Evolutionary conservation across 2,888 invertebrate genomes (phyloP).

Genomic region (Oscheius sp.): DNA sequence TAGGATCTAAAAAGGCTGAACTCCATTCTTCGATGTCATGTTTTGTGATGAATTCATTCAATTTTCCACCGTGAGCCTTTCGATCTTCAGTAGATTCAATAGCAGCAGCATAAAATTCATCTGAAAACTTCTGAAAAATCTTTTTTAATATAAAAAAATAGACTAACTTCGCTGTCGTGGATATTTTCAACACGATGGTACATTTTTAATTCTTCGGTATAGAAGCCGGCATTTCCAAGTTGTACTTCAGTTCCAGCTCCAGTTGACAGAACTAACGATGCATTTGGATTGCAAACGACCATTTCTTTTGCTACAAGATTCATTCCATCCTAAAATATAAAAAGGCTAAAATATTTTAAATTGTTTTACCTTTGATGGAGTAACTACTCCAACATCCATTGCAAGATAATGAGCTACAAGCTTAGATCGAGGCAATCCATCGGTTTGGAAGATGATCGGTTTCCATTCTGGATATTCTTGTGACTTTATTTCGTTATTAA

Average conservation of each 20-base stretch:
- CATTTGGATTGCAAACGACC: constrained; percentile 61
- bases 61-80: constrained; percentile 35
- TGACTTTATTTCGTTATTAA: constrained; percentile 46
- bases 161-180: constrained; percentile 44
- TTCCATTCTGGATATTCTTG: constrained; percentile 57
- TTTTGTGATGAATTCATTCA: constrained; percentile 56
- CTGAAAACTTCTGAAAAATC: constrained; percentile 49
- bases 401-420: constrained; percentile 64
- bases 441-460: constrained; percentile 60
- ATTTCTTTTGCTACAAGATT: constrained; percentile 65
- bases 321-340: constrained; percentile 59
- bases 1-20: constrained; percentile 62
- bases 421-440: constrained; percentile 55
- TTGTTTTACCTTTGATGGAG: constrained; percentile 52
- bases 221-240: constrained; percentile 60
- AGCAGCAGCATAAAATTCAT: constrained; percentile 54
- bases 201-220: constrained; percentile 49
- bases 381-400: constrained; percentile 67
- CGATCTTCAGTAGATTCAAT: constrained; percentile 41
- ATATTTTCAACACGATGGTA: constrained; percentile 62
- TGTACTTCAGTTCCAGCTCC: constrained; percentile 65
- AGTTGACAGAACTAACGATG: constrained; percentile 57
- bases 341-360: not conserved
- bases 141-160: not conserved
- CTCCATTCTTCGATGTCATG: constrained; percentile 68